Evolutionary conservation across 2,113 vertebrate genomes (phyloP), one percentile per base, ranked within the genome.

Genomic region (Ursus arctos): DNA sequence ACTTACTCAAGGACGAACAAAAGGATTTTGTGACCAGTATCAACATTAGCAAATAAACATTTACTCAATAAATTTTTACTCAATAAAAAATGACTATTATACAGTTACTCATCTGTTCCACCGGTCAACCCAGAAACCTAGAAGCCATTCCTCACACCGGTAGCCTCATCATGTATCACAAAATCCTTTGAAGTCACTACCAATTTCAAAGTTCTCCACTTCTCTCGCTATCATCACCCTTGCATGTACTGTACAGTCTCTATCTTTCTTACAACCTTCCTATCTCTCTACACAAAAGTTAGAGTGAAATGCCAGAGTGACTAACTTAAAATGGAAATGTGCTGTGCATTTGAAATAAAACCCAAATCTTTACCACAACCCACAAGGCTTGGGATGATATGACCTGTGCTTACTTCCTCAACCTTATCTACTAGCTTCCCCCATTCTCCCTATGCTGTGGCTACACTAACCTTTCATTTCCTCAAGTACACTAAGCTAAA

Each of bases 1-100:
- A 80, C 40, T 47, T 43, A 67, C 22, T 31, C 47, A 91, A 81
- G 43, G 31, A 65, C 0, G 1, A 77, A 83, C 57, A 26, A 86
- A 71, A 76, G 33, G 53, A 87, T 61, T 91, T 40, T 71, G n/a
- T 83, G 36, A 95, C 12, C 31, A 81, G 43, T 57, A 88, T 57
- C 81, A 87, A 89, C 81, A 92, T 72, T 36, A 72, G 26, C 33
- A 87, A 88, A 72, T 69, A 88, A 91, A 83, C 57, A 88, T 93
- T 83, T n/a, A 67, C 19, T 74, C 24, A 69, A 19, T 90, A 94
- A 94, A 80, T 13, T 65, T 65, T 65, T 65, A 65, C 63, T 74
- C 43, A 49, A 16, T 49, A 40, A 15, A 43, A 67, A 82, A 79
- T 80, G 43, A 83, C 18, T 9, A 21, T 18, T 33, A 51, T 9